A percentile compares a stretch with the other conserved stretches of the same genome.
Evolutionary conservation across 2,113 vertebrate species (phyloP).

Genomic region (Physeter macrocephalus): DNA sequence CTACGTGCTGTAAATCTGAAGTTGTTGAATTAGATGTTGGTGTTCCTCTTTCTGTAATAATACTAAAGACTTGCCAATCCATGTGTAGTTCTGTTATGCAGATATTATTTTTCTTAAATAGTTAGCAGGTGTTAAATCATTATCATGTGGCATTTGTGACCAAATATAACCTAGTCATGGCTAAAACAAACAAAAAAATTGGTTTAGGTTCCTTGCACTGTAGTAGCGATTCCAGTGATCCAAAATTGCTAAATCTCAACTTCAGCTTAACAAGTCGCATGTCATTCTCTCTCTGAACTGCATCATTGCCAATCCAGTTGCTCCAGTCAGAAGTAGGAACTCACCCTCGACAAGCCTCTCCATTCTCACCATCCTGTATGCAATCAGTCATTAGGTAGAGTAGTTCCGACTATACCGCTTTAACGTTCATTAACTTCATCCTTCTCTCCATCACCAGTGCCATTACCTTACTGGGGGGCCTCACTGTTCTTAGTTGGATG

Average conservation of each 20-base stretch:
- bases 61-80: neutral
- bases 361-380: neutral
- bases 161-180: neutral
- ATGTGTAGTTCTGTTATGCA: neutral
- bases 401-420: neutral
- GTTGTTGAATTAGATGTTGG: neutral
- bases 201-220: neutral
- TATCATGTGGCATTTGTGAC: neutral
- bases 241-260: neutral
- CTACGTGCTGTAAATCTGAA: neutral
- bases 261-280: neutral
- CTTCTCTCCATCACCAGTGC: neutral
- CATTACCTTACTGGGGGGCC: neutral
- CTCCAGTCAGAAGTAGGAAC: neutral
- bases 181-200: neutral
- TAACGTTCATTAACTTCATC: neutral
- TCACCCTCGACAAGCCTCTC: accelerated
- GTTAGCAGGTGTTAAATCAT: neutral
- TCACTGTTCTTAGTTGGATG: neutral
- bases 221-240: neutral
- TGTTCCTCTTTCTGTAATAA: neutral
- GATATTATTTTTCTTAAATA: neutral
- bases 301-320: neutral
- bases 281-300: neutral
- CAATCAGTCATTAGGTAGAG: neutral